Base-by-base conservation (phyloP, 92 coral and sea anemone species). In the Porites cylindrica region DNA sequence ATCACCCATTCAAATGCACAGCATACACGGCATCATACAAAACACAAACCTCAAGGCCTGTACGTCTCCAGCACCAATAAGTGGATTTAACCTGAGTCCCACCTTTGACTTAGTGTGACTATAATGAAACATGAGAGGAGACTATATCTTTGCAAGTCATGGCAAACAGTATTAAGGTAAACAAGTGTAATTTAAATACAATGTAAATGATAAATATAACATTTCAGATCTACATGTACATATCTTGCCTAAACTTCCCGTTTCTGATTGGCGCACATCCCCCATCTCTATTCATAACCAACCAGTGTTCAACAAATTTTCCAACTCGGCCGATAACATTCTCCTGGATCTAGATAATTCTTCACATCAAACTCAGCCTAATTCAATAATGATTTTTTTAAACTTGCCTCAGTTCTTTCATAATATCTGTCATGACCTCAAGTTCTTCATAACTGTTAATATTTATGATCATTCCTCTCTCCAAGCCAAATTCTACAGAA, bases 371-470 rank as follows among this genome's bases (percentile, higher is more conserved):
- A 32, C 43, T 32, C 43, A 32, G 43, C 43, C 43, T 5, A 3
- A 32, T 32, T 32, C 43, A 32, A 32, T n/a, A n/a, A 66, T 24
- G 0, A 51, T 51, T 10, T 17, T 6, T 21, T 1, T 43, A 1
- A 19, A 54, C 84, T 80, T 82, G 80, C 94, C 93, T 85, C 66
- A 88, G 74, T 14, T 86, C 90, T 47, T 82, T 86, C 84, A 94
- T 86, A 26, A 92, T 19, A 24, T 88, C 91, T 71, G 98, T 83
- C 43, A 96, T 81, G 18, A 90, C 88, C 72, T 92, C 90, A 71
- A 96, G 84, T 78, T 96, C 98, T 87, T 94, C 93, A 71, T 90
- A 94, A 90, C 92, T 96, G 80, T 96, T 98, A 24, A 87, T 93
- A 92, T 96, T 96, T 67, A 96, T 60, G 65, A 88, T 94, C 51